phyloP scores from a whole-genome alignment of 2,797 vertebrate genomes.

The Enteromius mattozi region DNA sequence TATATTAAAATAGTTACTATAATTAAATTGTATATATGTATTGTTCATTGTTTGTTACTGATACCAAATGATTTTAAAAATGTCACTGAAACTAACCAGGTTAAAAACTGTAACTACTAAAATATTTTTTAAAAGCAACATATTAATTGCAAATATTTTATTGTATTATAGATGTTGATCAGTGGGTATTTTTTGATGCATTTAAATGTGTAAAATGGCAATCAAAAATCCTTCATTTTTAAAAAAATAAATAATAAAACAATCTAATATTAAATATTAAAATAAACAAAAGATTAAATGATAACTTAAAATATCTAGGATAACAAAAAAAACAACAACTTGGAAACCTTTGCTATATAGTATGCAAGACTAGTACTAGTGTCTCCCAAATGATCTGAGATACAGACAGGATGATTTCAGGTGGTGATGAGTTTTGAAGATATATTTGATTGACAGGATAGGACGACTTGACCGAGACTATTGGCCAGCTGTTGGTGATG shows the following conservation, averaged over 20 bases:
- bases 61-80: background rate
- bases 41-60: background rate
- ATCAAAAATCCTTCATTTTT: background rate
- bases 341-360: background rate
- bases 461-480: background rate
- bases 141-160: background rate
- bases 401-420: background rate
- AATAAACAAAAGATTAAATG: background rate
- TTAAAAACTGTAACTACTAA: background rate
- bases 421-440: background rate
- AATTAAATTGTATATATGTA: background rate
- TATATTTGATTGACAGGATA: conserved; percentile 1
- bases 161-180: background rate
- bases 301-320: background rate
- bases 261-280: background rate
- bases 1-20: no score
- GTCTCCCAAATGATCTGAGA: background rate
- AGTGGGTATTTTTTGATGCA: background rate
- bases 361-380: background rate
- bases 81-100: background rate
- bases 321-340: background rate
- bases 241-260: background rate
- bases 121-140: background rate
- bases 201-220: background rate
- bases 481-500: background rate